Percentiles rank a stretch among this genome's conserved stretches.
These are phyloP conservation scores for Danionella cerebrum DNA, from an alignment of 2,113 vertebrate genomes.

Conservation along the genomic window DNA sequence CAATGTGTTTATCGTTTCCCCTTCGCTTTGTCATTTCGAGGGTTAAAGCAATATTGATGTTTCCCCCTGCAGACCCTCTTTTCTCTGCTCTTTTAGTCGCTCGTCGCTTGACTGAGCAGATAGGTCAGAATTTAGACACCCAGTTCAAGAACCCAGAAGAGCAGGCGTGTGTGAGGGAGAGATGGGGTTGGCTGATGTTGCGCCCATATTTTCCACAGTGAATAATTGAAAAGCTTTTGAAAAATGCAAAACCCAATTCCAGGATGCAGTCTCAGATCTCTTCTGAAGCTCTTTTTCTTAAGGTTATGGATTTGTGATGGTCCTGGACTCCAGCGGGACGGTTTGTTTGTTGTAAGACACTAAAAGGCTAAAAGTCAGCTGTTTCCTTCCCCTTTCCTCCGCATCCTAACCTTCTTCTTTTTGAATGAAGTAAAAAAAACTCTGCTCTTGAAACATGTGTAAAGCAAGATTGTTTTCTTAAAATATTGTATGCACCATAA, in stretches of 20 bases:
- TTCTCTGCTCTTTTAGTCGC: conserved; percentile 4
- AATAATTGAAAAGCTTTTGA: conserved; percentile 64
- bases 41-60: not conserved
- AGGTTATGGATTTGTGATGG: conserved; percentile 48
- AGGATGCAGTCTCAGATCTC: conserved; percentile 42
- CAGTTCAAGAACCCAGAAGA: conserved; percentile 3
- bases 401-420: not conserved
- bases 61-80: not conserved
- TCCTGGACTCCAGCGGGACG: not conserved
- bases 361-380: not conserved
- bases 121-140: conserved; percentile 30
- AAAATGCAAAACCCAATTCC: conserved; percentile 55
- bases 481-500: too few relatives aligned
- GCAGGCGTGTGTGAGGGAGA: not conserved
- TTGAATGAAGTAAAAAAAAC: too few relatives aligned
- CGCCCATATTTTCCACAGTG: conserved; percentile 50
- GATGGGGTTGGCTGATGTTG: conserved; percentile 15
- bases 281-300: conserved; percentile 43
- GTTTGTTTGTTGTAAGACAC: conserved; percentile 9
- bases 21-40: not conserved
- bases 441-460: too few relatives aligned
- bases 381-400: not conserved
- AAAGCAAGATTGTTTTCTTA: too few relatives aligned
- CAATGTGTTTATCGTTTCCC: not conserved
- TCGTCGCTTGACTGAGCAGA: conserved; percentile 33